Evolutionary conservation across 2,113 vertebrate genomes (phyloP).

Genomic region (Poeciliopsis retropinna): DNA sequence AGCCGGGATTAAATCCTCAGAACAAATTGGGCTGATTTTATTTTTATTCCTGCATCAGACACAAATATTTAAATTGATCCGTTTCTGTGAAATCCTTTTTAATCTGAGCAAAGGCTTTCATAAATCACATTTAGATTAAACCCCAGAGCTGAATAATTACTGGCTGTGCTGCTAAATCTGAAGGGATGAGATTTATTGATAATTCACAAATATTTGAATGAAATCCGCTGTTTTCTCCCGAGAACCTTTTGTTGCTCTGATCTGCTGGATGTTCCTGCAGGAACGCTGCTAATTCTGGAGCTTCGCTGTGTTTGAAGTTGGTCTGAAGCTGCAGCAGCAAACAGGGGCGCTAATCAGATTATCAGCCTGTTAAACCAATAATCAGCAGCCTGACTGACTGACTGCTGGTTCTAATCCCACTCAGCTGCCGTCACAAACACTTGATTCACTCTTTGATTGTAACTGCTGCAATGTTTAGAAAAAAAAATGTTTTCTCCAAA

Average conservation of each 20-base stretch:
- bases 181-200: neutral
- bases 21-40: neutral
- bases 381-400: conserved; percentile 17
- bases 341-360: conserved; percentile 26
- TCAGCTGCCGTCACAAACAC: neutral
- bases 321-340: neutral
- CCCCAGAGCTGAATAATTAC: neutral
- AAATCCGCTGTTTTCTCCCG: neutral
- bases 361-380: conserved; percentile 22
- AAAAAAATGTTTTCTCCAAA: neutral
- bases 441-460: neutral
- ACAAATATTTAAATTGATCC: neutral
- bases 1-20: neutral
- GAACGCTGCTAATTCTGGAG: neutral
- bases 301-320: neutral
- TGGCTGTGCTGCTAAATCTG: neutral
- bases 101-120: neutral
- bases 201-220: neutral
- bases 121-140: neutral
- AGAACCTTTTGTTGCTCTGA: too few relatives aligned
- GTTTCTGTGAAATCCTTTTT: neutral
- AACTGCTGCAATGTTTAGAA: neutral
- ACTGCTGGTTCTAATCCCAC: conserved; percentile 13
- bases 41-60: neutral
- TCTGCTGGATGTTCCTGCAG: too few relatives aligned